Base-by-base conservation (phyloP, 2,797 vertebrate species). In the Echeneis naucrates region DNA sequence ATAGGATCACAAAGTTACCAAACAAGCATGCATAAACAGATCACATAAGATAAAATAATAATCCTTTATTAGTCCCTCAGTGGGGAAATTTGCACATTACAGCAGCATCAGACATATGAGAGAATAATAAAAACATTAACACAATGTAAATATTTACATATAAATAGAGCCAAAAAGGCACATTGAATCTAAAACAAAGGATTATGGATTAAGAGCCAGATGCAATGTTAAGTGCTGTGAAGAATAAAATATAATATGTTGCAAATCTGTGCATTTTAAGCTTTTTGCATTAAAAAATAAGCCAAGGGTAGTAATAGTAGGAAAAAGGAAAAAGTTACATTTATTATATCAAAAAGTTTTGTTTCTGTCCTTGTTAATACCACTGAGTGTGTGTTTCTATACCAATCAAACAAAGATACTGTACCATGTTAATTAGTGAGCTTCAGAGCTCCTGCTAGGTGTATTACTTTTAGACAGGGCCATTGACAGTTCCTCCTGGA, bases 201-300 rank as follows among this genome's bases (percentile, higher is more conserved):
- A 77, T 79, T 52, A 64, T 21, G 38, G 59, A 66, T 66, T 38
- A 77, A 26, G 50, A 56, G n/a, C 14, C 27, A 45, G 64, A 65
- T 70, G 26, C 68, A 38, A 73, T 51, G 42, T 72, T 5, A 63
- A 76, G 19, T 35, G 50, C 44, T 4, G 12, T 48, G 27, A 33
- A 45, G 54, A 66, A 42, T 64, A 8, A 51, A 61, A 68, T 71
- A n/a, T 0, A 57, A 47, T 23, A 38, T 66, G 11, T 50, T 56
- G 21, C n/a, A 30, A 24, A 30, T 35, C 19, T 67, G 24, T 48
- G 17, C 2, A 60, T 14, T 48, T 48, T 62, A 45, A 56, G 27
- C 8, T 14, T 59, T 33, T 66, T 66, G 4, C 5, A 21, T 1
- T 14, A 11, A 50, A 50, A 61, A 45, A 32, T 17, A 45, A n/a